These are phyloP conservation scores for Coryphaenoides rupestris DNA, from an alignment of 2,113 vertebrate species.

Conservation along the genomic window DNA sequence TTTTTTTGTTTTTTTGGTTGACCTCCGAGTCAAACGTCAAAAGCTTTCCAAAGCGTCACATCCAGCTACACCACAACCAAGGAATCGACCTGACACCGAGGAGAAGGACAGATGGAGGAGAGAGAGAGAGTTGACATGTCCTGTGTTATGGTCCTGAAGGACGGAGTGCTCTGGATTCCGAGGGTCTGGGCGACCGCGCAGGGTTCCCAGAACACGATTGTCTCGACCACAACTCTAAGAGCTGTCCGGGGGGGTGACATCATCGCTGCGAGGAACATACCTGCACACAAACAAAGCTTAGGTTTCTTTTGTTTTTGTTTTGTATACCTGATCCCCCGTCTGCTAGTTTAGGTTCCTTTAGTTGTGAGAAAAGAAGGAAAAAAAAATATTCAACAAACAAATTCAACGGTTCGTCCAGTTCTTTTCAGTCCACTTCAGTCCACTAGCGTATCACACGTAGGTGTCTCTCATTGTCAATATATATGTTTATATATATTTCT, in stretches of 20 bases:
- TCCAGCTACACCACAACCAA: slow-evolving; percentile 61
- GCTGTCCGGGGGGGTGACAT: slow-evolving; percentile 51
- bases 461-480: slow-evolving; percentile 35
- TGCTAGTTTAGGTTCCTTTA: slow-evolving; percentile 7
- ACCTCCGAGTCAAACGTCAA: slow-evolving; percentile 28
- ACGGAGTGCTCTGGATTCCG: neutral
- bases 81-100: slow-evolving; percentile 38
- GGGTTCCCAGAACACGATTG: slow-evolving; percentile 44
- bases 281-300: slow-evolving; percentile 23
- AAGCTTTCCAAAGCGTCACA: slow-evolving; percentile 9
- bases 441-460: slow-evolving; percentile 34
- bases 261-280: slow-evolving; percentile 20
- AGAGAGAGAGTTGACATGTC: no score
- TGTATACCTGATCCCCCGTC: slow-evolving; percentile 46
- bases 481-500: slow-evolving; percentile 62
- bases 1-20: slow-evolving; percentile 38
- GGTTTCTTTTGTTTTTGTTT: slow-evolving; percentile 19
- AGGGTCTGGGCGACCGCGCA: slow-evolving; percentile 7
- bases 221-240: slow-evolving; percentile 48
- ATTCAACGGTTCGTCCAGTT: slow-evolving; percentile 27
- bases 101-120: no score
- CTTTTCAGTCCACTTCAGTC: slow-evolving; percentile 14
- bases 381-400: slow-evolving; percentile 20
- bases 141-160: slow-evolving; percentile 51
- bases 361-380: slow-evolving; percentile 27